phyloP scores from a whole-genome alignment of 23 tunicate species.

The Phallusia fumigata region DNA sequence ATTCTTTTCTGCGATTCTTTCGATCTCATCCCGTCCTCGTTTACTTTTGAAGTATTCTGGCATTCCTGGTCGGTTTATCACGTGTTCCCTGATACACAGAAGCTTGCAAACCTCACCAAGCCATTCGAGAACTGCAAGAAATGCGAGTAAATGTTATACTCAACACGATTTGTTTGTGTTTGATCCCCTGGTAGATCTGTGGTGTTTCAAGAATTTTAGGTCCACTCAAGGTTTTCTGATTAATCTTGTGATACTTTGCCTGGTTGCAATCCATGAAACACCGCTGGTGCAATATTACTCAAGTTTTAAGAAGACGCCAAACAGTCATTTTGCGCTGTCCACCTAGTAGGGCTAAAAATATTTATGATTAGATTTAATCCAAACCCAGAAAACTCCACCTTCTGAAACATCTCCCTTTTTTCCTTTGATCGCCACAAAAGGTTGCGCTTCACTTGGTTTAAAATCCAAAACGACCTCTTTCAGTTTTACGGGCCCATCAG shows the following conservation, averaged over 20 bases:
- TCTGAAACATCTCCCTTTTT: neutral
- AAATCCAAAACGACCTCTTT: slow-evolving; percentile 1
- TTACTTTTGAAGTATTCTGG: neutral
- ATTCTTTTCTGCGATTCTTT: neutral
- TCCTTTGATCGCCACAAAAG: neutral
- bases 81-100: neutral
- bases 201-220: no score
- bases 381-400: neutral
- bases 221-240: no score
- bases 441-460: neutral
- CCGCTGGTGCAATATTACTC: no score
- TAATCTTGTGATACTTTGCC: no score
- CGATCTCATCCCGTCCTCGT: neutral
- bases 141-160: no score
- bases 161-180: no score
- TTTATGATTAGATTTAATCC: no score
- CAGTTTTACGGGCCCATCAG: neutral
- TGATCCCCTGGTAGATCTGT: no score
- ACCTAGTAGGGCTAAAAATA: no score
- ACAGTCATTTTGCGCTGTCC: no score
- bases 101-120: neutral
- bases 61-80: neutral
- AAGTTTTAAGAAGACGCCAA: no score
- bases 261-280: no score
- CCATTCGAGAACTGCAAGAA: neutral